Evolutionary conservation across 2,888 invertebrate genomes (phyloP).

Genomic region (Caenorhabditis wallacei): DNA sequence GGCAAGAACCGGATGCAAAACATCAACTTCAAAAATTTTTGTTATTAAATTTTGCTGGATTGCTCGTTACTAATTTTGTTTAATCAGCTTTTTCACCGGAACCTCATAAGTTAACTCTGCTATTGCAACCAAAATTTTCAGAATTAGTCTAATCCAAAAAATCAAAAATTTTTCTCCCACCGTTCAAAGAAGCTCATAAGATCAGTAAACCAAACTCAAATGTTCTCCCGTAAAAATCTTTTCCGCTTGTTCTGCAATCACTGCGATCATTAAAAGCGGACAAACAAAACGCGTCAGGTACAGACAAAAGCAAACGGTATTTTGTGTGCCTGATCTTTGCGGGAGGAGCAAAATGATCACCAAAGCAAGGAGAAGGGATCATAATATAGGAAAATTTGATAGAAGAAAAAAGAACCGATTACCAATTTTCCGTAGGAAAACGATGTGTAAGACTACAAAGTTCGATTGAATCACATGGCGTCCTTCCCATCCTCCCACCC

Average conservation of each 20-base stretch:
- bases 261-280: constrained; percentile 27
- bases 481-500: constrained; percentile 29
- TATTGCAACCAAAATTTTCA: no score
- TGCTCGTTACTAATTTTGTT: no score
- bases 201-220: not conserved
- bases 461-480: constrained; percentile 58
- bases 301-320: constrained; percentile 24
- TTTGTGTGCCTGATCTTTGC: constrained; percentile 36
- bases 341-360: constrained; percentile 7
- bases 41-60: no score
- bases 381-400: not conserved
- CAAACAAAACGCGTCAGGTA: constrained; percentile 14
- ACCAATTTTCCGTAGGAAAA: not conserved
- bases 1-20: no score
- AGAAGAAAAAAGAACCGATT: not conserved
- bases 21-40: no score
- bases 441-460: constrained; percentile 56
- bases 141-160: no score
- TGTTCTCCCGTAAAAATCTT: not conserved
- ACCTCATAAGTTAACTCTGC: no score
- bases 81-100: no score
- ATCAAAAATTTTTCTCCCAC: not conserved
- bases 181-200: not conserved
- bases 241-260: constrained; percentile 10
- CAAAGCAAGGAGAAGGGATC: not conserved